Base-by-base conservation (phyloP, 2,113 vertebrate species). In the Melanerpes aurifrons region DNA sequence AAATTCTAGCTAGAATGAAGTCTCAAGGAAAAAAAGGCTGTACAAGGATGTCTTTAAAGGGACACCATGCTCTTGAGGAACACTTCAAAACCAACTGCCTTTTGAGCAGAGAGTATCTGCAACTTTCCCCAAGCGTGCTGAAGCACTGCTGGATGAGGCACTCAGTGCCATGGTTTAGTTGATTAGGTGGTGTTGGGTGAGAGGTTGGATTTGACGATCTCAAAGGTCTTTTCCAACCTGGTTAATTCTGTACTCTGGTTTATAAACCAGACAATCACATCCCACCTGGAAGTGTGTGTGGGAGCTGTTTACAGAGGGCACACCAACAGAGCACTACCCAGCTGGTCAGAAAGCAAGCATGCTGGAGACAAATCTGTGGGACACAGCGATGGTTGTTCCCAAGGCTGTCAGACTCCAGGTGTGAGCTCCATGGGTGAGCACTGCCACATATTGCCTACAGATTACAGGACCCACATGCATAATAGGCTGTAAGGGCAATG, bases 91-190 rank as follows among this genome's bases (percentile, higher is more conserved):
- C 47, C 68, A 70, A 31, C 13, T 57, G 13, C 3, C 64, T 82
- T 80, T 64, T 63, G 31, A 31, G 19, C 53, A 63, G 8, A 37
- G 24, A 13, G 35, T 17, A 73, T 6, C 0, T 2, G 7, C 26
- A 4, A 4, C 20, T 16, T 13, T 3, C 6, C 8, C 5, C 4
- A 31, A 19, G 14, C 35, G 31, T 0, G 8, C 22, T 43, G 29
- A 76, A 78, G 57, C 19, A 59, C 12, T 21, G 28, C 15, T 53
- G 40, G 40, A 40, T 40, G 40, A 40, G 40, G 40, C 40, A 40
- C 40, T 40, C 11, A 40, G 40, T 40, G 40, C 40, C 40, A 40
- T 40, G 40, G 40, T 12, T 40, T 40, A 40, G 40, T 40, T 40
- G 40, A 40, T 40, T 40, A 40, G 40, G 40, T 40, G 40, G 40